Evolutionary conservation across 2,888 invertebrate species (phyloP).

Genomic region (Anthophora plumipes): DNA sequence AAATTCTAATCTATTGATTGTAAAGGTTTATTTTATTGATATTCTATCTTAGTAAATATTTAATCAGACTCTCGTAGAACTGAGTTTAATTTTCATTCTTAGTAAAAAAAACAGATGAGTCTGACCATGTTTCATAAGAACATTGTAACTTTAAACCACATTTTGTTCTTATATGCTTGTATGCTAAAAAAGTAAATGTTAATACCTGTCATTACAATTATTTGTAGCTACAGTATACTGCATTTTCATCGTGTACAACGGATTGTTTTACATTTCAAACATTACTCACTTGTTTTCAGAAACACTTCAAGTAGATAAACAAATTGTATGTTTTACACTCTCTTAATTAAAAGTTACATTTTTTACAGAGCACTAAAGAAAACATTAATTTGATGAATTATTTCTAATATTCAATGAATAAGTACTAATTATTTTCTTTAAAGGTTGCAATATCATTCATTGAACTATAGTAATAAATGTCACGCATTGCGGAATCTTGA

Average conservation of each 20-base stretch:
- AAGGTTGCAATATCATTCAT: background rate
- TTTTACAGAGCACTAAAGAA: background rate
- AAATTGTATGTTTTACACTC: background rate
- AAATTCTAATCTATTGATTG: conserved; percentile 7
- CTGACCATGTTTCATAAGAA: no score
- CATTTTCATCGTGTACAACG: no score
- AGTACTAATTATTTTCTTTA: background rate
- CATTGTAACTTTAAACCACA: background rate
- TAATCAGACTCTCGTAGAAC: background rate
- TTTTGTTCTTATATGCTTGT: background rate
- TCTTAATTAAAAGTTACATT: background rate
- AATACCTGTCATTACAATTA: background rate
- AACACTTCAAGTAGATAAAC: background rate
- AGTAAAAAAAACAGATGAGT: background rate
- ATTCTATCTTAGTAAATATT: conserved; percentile 24
- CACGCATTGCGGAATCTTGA: background rate
- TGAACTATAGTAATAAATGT: background rate
- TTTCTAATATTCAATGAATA: background rate
- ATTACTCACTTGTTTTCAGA: background rate
- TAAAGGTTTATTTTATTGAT: conserved; percentile 16
- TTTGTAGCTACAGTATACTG: background rate
- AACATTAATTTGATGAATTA: background rate
- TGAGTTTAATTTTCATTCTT: background rate
- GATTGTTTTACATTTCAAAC: background rate
- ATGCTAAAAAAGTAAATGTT: background rate